Percentiles rank a stretch among this genome's conserved stretches.
phyloP scores from a whole-genome alignment of 2,888 invertebrate genomes.

The Zeuzera pyrina region DNA sequence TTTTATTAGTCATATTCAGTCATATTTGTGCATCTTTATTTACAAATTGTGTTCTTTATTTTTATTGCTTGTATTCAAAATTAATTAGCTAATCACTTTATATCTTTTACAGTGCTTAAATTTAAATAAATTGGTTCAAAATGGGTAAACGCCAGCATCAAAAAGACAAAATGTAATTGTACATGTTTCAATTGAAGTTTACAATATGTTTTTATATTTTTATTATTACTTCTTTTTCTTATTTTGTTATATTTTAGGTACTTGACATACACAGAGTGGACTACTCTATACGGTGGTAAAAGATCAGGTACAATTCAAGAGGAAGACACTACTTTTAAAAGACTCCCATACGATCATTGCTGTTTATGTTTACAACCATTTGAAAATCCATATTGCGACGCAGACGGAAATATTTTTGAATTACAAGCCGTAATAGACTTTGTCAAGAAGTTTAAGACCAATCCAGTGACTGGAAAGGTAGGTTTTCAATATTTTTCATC shows the following conservation, averaged over 20 bases:
- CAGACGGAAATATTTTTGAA: conserved; percentile 94
- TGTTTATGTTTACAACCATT: conserved; percentile 93
- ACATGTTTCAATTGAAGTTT: conserved; percentile 7
- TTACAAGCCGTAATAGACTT: conserved; percentile 89
- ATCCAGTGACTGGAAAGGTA: conserved; percentile 94
- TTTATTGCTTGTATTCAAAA: no score
- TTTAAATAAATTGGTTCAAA: no score
- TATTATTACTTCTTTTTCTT: conserved; percentile 7
- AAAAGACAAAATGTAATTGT: conserved; percentile 89
- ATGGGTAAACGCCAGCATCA: conserved; percentile 97
- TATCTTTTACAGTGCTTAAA: no score
- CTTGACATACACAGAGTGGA: conserved; percentile 90
- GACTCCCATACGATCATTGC: conserved; percentile 95
- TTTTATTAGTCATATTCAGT: no score
- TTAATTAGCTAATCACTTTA: no score
- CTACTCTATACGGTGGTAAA: conserved; percentile 92
- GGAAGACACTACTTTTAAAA: conserved; percentile 87
- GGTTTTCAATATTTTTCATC: no score
- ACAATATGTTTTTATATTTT: conserved; percentile 12
- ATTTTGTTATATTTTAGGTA: conserved; percentile 71
- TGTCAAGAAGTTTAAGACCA: conserved; percentile 91
- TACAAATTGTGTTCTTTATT: no score
- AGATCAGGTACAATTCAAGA: conserved; percentile 78
- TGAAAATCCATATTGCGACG: conserved; percentile 92
- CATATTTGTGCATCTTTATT: no score